Evolutionary conservation across 2,888 invertebrate species (phyloP), one percentile per base, ranked within the genome.

Genomic region (Philhelius pedissequus): DNA sequence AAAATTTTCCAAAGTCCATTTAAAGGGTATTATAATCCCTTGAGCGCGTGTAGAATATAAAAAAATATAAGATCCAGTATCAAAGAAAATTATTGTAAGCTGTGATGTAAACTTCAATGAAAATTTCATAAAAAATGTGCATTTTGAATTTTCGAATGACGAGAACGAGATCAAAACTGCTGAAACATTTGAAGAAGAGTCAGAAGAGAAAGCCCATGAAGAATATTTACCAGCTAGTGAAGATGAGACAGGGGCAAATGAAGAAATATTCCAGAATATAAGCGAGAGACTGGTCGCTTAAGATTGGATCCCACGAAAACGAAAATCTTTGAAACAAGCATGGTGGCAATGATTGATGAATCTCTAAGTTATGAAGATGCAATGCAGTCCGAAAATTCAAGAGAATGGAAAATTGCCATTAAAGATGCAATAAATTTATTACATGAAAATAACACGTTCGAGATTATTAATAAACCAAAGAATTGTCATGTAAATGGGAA

Each of bases 71-170:
- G 27, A 62, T 27, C 60, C 40, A 40, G n/a, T 25, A n/a, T 50
- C 18, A 18, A 43, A 18, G 18, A 43, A 43, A 18, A 43, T 43
- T 8, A 2, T 18, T 18, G 40, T 43, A 25, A 25, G 50, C 50
- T 50, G 22, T 20, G 50, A 50, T 50, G 50, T 50, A 35, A 18
- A 22, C 30, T 50, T 25, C 22, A 62, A 62, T 18, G 27, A 62
- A 62, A 45, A 45, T 45, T 45, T 62, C 62, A 45, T 62, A 27
- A 43, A n/a, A 62, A 43, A 30, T 62, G 18, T 45, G 43, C 40
- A 50, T 32, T 66, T 50, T 66, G 38, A 18, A 13, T 66, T 69
- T 38, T 50, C 66, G 15, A 50, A 66, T 66, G 15, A 66, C 25
- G 50, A 20, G 22, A n/a, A 18, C 25, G 45, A 64, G 18, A 5